phyloP scores from a whole-genome alignment of 2,113 vertebrate species.

The Piprites chloris region DNA sequence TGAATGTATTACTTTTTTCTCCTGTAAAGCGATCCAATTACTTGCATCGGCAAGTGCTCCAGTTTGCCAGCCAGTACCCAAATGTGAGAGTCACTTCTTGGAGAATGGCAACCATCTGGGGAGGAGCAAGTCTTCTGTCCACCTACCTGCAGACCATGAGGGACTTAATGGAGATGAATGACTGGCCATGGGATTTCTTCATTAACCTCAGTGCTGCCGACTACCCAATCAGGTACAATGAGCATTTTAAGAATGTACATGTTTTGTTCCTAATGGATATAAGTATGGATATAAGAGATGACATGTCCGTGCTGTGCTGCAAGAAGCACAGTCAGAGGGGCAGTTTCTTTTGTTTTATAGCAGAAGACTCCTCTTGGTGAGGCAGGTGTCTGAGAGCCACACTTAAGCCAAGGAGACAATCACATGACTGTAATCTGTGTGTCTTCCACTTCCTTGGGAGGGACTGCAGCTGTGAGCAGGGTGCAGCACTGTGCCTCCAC shows the following conservation, averaged over 20 bases:
- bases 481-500: background rate
- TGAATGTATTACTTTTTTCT: slow-evolving; percentile 46
- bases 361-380: background rate
- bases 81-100: slow-evolving; percentile 94
- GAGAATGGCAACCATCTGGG: slow-evolving; percentile 99
- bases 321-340: background rate
- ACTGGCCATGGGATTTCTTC: slow-evolving; percentile 99
- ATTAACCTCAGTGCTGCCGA: slow-evolving; percentile 98
- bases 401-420: background rate
- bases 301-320: background rate
- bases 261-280: background rate
- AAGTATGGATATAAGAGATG: background rate
- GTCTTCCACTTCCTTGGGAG: background rate
- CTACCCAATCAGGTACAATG: slow-evolving; percentile 91
- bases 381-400: background rate
- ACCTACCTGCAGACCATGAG: slow-evolving; percentile 95
- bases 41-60: slow-evolving; percentile 88
- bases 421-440: background rate
- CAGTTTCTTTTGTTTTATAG: background rate
- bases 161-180: slow-evolving; percentile 91
- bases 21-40: slow-evolving; percentile 89
- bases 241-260: background rate
- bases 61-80: slow-evolving; percentile 81
- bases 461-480: background rate
- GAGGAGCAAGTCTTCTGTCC: slow-evolving; percentile 92